Percentiles rank a stretch among this genome's conserved stretches.
These are phyloP conservation scores for Todiramphus saurophagus DNA, from an alignment of 2,113 vertebrate species.

Conservation along the genomic window DNA sequence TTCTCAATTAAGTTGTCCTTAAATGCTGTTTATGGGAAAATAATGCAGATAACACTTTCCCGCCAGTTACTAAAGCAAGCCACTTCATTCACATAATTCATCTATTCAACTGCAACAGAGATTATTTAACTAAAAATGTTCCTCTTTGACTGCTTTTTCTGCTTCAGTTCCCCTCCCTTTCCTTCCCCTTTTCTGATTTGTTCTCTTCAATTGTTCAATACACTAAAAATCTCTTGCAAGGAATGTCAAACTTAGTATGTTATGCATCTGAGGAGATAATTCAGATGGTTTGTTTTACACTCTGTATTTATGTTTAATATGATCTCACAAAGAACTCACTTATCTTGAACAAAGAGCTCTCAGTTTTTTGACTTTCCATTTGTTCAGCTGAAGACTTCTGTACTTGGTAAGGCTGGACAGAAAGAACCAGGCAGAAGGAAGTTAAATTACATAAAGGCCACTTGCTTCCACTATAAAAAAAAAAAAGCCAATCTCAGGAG, in stretches of 20 bases:
- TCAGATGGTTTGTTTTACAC: neutral
- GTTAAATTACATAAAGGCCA: neutral
- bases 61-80: neutral
- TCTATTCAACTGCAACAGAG: neutral
- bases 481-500: neutral
- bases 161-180: neutral
- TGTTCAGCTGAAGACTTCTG: neutral
- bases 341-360: neutral
- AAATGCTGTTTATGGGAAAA: neutral
- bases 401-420: neutral
- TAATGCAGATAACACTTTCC: neutral
- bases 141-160: neutral
- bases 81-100: slow-evolving; percentile 1
- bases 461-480: neutral
- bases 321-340: neutral
- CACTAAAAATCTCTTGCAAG: neutral
- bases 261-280: neutral
- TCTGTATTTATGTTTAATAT: neutral
- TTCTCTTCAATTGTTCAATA: neutral
- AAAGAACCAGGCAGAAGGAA: slow-evolving; percentile 4
- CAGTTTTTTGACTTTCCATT: neutral
- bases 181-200: slow-evolving; percentile 9
- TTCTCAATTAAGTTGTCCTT: neutral
- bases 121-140: neutral
- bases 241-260: neutral